phyloP scores from a whole-genome alignment of 2,888 invertebrate species.

The Pachydiplax longipennis region DNA sequence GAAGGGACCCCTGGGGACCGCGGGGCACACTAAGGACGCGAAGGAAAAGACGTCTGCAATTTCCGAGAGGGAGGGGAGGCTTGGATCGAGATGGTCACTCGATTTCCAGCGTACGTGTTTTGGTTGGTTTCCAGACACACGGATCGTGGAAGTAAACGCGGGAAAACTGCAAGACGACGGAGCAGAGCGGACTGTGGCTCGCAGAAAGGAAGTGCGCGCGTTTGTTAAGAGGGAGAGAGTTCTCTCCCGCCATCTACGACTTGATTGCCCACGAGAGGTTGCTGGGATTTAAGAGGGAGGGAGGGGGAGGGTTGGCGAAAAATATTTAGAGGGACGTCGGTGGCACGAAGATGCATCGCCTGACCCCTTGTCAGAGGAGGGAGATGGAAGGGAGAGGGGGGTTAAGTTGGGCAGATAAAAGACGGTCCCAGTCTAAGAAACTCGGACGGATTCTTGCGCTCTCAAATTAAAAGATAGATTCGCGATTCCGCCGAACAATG shows the following conservation, averaged over 20 bases:
- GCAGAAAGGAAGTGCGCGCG: not conserved
- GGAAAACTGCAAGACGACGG: not conserved
- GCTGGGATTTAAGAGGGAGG: not conserved
- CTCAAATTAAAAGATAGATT: no score
- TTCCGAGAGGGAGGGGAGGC: not conserved
- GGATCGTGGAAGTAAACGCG: not conserved
- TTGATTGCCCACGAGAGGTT: not conserved
- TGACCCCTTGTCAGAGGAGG: not conserved
- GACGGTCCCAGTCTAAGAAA: not conserved
- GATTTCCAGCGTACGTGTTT: not conserved
- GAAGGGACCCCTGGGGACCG: not conserved
- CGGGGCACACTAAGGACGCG: not conserved
- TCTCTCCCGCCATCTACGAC: not conserved
- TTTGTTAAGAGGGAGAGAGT: not conserved
- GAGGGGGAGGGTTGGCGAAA: not conserved
- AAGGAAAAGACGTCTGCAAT: not conserved
- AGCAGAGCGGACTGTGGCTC: not conserved
- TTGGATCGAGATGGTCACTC: not conserved
- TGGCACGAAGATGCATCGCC: not conserved
- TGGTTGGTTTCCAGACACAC: not conserved
- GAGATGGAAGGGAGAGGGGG: not conserved
- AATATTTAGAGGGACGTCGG: not conserved
- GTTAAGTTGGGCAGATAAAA: not conserved
- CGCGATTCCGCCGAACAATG: not conserved
- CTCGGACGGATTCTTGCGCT: not conserved